Evolutionary conservation across 1,140 invertebrate genomes (phyloP), one percentile per base, ranked within the genome.

Genomic region (Drosophila bocki): DNA sequence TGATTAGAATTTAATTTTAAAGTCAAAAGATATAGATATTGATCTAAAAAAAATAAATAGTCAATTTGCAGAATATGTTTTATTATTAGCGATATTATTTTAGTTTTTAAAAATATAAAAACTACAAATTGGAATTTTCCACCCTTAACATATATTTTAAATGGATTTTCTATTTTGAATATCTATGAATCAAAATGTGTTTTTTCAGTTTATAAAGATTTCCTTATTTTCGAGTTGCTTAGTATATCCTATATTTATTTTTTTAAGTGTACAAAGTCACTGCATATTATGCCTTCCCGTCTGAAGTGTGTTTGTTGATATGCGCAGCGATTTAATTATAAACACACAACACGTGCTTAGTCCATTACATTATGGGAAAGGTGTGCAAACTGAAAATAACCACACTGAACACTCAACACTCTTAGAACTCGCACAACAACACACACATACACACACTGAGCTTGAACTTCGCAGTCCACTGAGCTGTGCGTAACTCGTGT

Each of bases 261-360:
- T 47, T 60, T 41, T 1, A 12, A 50, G 39, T 64, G 68, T 42
- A 29, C 7, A 3, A 37, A 13, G 0, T 29, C n/a, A 13, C 17
- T 39, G 57, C 39, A 57, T 45, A 45, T 51, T 45, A 8, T 39
- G 70, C 63, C 35, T 41, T 68, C 37, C 48, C 48, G 69, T 71
- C 65, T 71, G 81, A 54, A 54, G 48, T 68, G 41, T 68, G 50
- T 68, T 75, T 78, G 75, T 60, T 78, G 82, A 82, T 76, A 82
- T 79, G 77, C 48, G 42, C 77, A 67, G 84, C 84, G 79, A 75
- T 87, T 87, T 83, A 87, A 87, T 87, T 87, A 84, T 83, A 87
- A 88, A 88, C 84, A 87, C 78, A 87, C 84, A 87, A 78, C 84
- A 84, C 85, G 84, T 87, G 80, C 80, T 54, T 82, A 42, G 57